These are phyloP conservation scores for Leuciscus waleckii DNA, from an alignment of 2,797 vertebrate genomes.

Conservation along the genomic window DNA sequence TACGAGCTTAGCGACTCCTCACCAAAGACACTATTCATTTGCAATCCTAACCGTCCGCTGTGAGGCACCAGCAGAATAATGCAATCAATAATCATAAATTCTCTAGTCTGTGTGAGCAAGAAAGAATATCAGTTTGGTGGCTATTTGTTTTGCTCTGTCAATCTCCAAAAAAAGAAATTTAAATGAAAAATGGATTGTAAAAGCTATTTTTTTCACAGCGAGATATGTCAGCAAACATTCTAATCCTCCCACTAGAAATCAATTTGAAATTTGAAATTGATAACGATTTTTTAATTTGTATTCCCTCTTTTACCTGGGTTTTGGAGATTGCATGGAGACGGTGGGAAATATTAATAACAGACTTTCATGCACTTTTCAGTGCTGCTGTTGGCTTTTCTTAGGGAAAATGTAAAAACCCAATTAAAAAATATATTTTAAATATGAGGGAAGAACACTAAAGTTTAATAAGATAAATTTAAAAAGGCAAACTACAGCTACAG, in stretches of 20 bases:
- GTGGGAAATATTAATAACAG: neutral
- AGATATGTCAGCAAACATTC: constrained; percentile 37
- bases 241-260: constrained; percentile 40
- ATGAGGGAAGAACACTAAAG: neutral
- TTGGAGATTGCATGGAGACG: neutral
- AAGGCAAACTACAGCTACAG: neutral
- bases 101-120: constrained; percentile 31
- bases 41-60: constrained; percentile 54
- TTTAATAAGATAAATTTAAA: neutral
- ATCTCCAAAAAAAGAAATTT: constrained; percentile 29
- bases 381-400: neutral
- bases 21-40: constrained; percentile 43
- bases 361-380: neutral
- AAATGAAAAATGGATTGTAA: constrained; percentile 57
- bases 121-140: constrained; percentile 40
- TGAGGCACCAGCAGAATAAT: constrained; percentile 52
- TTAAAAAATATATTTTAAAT: neutral
- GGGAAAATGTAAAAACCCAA: neutral
- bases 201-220: constrained; percentile 12
- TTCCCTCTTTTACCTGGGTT: neutral
- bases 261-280: constrained; percentile 22
- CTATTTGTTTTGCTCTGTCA: constrained; percentile 46
- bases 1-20: constrained; percentile 18
- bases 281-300: constrained; percentile 32
- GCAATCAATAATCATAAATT: constrained; percentile 56